Conservation (phyloP, 1,140 invertebrate species). For the Trialeurodes vaporariorum region DNA sequence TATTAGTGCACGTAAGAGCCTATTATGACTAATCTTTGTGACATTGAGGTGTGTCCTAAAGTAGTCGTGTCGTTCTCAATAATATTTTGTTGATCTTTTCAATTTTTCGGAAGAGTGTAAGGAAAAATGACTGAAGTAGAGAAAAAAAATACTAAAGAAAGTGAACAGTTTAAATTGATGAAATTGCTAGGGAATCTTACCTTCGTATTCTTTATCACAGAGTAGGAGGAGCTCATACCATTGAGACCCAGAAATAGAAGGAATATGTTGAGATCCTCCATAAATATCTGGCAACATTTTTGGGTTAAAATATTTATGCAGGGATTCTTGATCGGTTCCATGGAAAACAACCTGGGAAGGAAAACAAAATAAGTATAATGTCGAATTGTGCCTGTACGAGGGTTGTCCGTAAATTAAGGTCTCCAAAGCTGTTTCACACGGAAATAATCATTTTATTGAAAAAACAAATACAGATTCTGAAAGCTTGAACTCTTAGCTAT, state of each 20-base stretch:
- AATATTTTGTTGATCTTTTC: not conserved
- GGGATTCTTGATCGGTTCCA: constrained; percentile 62
- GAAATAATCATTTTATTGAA: too few relatives aligned
- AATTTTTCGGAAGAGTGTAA: not conserved
- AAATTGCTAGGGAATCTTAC: constrained; percentile 32
- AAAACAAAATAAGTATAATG: constrained; percentile 11
- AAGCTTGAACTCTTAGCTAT: too few relatives aligned
- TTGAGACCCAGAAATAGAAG: constrained; percentile 46
- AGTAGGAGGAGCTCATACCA: constrained; percentile 58
- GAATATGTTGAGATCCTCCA: constrained; percentile 58
- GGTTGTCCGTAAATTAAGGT: too few relatives aligned
- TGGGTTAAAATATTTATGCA: constrained; percentile 65
- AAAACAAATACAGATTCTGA: too few relatives aligned
- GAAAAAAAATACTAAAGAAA: not conserved
- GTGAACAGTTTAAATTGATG: not conserved
- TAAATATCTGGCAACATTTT: constrained; percentile 65
- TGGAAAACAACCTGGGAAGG: constrained; percentile 64
- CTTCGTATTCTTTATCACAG: constrained; percentile 59
- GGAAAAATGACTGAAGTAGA: not conserved
- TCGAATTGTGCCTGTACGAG: too few relatives aligned
- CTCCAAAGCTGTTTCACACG: too few relatives aligned
- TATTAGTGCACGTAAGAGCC: not conserved
- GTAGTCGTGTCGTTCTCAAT: too few relatives aligned
- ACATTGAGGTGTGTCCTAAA: too few relatives aligned
- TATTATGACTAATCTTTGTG: not conserved